Conservation (phyloP, 2,888 invertebrate species). For the Punctoribates punctum region DNA sequence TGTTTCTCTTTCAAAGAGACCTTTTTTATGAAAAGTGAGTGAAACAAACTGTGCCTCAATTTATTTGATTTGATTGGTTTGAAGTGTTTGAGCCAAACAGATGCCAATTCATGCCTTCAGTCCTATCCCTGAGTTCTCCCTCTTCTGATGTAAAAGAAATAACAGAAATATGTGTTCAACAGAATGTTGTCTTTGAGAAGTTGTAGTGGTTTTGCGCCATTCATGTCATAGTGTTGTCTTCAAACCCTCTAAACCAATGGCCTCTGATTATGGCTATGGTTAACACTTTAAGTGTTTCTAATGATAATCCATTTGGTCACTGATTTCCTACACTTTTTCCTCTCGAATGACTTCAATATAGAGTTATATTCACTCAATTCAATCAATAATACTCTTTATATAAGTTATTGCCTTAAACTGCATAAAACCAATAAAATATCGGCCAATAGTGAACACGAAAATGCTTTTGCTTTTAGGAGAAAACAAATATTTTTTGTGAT, state of each 20-base stretch:
- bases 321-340: conserved; percentile 1
- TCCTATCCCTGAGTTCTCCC: too few species aligned
- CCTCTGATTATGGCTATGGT: conserved; percentile 6
- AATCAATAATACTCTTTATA: conserved; percentile 2
- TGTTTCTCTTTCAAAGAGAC: too few species aligned
- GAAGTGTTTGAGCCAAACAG: too few species aligned
- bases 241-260: neutral
- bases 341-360: neutral
- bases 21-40: too few species aligned
- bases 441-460: neutral
- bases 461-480: neutral
- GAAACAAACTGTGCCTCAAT: too few species aligned
- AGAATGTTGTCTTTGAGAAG: too few species aligned
- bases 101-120: too few species aligned
- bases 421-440: conserved; percentile 16
- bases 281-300: neutral
- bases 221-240: too few species aligned
- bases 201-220: too few species aligned
- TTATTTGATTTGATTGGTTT: too few species aligned
- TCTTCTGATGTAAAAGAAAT: too few species aligned
- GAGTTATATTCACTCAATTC: neutral
- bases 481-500: neutral
- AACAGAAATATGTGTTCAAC: too few species aligned
- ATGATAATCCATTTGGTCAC: conserved; percentile 26
- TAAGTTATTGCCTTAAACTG: neutral